A percentile compares a stretch with the other conserved stretches of the same genome.
These are phyloP conservation scores for Acrocyrtus sp. DNA, from an alignment of 2,888 invertebrate species.

Conservation along the genomic window DNA sequence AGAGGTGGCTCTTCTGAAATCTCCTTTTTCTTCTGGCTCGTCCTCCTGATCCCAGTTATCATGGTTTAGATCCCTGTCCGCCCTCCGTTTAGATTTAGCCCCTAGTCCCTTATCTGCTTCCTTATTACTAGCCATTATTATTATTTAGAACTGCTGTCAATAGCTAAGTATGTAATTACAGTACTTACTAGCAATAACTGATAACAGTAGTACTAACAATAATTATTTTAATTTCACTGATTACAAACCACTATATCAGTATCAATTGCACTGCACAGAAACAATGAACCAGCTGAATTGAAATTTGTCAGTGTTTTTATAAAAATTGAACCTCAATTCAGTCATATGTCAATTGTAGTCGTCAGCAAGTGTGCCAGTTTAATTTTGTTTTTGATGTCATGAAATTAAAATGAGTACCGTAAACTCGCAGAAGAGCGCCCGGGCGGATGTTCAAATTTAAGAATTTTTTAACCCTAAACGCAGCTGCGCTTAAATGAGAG, in stretches of 20 bases:
- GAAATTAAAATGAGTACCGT: too few species aligned
- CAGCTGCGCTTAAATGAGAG: too few species aligned
- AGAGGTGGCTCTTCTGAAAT: conserved; percentile 74
- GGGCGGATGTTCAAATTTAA: too few species aligned
- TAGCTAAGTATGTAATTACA: not conserved
- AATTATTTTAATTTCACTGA: not conserved
- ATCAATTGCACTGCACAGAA: too few species aligned
- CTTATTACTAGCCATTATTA: not conserved
- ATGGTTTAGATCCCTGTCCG: conserved; percentile 80
- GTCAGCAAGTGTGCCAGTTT: too few species aligned
- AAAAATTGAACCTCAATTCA: too few species aligned
- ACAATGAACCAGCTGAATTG: too few species aligned
- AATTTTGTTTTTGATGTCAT: too few species aligned
- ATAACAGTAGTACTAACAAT: not conserved
- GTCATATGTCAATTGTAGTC: too few species aligned
- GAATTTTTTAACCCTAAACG: too few species aligned
- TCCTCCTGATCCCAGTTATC: conserved; percentile 88
- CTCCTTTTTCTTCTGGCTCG: conserved; percentile 79
- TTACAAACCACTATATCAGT: not conserved
- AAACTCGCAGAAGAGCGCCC: too few species aligned
- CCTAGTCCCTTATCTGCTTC: not conserved
- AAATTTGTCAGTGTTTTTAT: too few species aligned
- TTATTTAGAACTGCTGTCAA: not conserved
- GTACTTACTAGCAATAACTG: not conserved
- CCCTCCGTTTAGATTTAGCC: conserved; percentile 74